A percentile compares a stretch with the other conserved stretches of the same genome.
Evolutionary conservation across 2,888 invertebrate genomes (phyloP).

Genomic region (Campoletis raptor): DNA sequence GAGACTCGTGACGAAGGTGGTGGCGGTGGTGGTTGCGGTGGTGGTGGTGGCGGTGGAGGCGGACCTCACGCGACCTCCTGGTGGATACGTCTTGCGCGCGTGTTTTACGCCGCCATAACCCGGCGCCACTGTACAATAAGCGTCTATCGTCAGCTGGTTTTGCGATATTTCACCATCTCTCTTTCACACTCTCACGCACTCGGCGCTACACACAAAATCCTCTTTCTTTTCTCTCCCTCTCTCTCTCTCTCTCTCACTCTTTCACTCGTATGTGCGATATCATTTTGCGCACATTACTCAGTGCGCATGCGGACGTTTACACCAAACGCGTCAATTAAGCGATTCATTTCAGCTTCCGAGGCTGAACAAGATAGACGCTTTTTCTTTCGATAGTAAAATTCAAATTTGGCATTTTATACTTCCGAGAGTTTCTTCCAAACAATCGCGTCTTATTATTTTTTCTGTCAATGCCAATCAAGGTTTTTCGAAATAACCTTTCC

Average conservation of each 20-base stretch:
- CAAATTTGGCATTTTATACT: neutral
- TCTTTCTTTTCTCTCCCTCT: neutral
- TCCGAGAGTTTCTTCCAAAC: neutral
- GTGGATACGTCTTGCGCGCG: constrained; percentile 71
- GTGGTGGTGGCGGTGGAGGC: constrained; percentile 77
- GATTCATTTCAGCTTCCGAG: constrained; percentile 52
- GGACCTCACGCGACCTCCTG: constrained; percentile 71
- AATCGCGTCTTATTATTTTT: neutral
- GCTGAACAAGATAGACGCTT: constrained; percentile 16
- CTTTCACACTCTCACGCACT: neutral
- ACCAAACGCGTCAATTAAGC: constrained; percentile 27
- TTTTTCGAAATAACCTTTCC: too few relatives aligned
- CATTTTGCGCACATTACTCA: neutral
- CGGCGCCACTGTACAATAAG: constrained; percentile 69
- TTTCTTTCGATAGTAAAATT: neutral
- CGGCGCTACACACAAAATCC: neutral
- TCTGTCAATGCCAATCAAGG: neutral
- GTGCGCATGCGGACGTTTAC: constrained; percentile 60
- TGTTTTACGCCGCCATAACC: constrained; percentile 73
- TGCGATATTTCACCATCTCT: constrained; percentile 19
- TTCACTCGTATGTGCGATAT: constrained; percentile 7
- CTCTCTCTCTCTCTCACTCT: constrained; percentile 9
- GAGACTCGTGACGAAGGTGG: constrained; percentile 77
- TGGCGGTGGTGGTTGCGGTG: constrained; percentile 75
- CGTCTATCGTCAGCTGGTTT: constrained; percentile 56